These are phyloP conservation scores for Syngnathoides biaculeatus DNA, from an alignment of 2,113 vertebrate genomes.

Conservation along the genomic window DNA sequence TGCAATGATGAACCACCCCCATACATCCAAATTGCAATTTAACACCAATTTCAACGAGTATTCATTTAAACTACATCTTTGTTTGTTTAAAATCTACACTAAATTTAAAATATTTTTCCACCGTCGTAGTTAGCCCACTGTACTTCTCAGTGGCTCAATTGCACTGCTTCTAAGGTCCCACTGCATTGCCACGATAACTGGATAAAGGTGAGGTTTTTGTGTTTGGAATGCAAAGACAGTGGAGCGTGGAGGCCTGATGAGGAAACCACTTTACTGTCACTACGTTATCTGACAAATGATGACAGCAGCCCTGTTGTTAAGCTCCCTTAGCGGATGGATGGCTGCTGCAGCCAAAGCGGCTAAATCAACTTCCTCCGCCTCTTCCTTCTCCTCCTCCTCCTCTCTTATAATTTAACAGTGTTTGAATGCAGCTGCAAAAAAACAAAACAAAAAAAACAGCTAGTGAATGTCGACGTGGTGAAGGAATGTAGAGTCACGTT, in stretches of 20 bases:
- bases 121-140: background rate
- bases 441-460: background rate
- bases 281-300: conserved; percentile 3
- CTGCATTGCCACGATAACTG: background rate
- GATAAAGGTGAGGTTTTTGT: background rate
- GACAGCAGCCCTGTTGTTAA: conserved; percentile 1
- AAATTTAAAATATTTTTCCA: background rate
- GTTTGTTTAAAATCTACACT: background rate
- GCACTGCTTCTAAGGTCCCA: background rate
- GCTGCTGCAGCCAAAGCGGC: background rate
- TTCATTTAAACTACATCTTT: too few relatives aligned
- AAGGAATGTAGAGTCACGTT: background rate
- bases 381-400: background rate
- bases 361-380: background rate
- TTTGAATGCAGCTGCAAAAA: background rate
- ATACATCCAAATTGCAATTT: too few relatives aligned
- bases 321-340: background rate
- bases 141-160: background rate
- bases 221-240: background rate
- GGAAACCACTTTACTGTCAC: background rate
- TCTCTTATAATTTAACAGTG: background rate
- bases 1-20: too few relatives aligned
- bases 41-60: too few relatives aligned
- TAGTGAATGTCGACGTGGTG: background rate
- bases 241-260: background rate